These are phyloP conservation scores for Tetramorium bicarinatum DNA, from an alignment of 2,888 invertebrate species.

Conservation along the genomic window DNA sequence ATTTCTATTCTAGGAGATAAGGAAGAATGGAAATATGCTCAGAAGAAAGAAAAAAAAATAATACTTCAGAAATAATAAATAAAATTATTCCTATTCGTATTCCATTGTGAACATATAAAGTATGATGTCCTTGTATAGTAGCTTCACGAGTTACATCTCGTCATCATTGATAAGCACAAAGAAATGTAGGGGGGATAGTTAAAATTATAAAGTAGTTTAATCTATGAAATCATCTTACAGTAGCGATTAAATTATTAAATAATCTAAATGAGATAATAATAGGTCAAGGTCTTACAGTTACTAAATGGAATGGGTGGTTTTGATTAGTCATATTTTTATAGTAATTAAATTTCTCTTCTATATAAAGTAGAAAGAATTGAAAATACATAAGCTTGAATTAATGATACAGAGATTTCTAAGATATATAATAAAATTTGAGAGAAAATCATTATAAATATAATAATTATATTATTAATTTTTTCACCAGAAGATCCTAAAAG, in stretches of 20 bases:
- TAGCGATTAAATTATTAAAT: neutral
- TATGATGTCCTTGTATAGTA: constrained; percentile 84
- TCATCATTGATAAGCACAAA: constrained; percentile 87
- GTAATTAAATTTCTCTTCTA: too few relatives aligned
- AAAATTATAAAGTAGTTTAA: constrained; percentile 86
- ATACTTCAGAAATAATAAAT: constrained; percentile 78
- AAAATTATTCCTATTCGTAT: constrained; percentile 90
- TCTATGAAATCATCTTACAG: constrained; percentile 74
- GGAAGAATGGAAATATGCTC: constrained; percentile 78
- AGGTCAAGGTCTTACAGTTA: neutral
- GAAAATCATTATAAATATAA: constrained; percentile 81
- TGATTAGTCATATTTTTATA: too few relatives aligned
- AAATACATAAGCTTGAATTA: too few relatives aligned
- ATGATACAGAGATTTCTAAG: too few relatives aligned
- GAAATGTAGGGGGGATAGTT: constrained; percentile 83
- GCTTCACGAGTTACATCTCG: constrained; percentile 89
- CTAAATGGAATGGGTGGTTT: neutral
- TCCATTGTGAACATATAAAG: constrained; percentile 85
- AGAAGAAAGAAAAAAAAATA: too few relatives aligned
- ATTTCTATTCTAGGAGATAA: constrained; percentile 82
- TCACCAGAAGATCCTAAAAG: constrained; percentile 87
- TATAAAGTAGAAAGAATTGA: too few relatives aligned
- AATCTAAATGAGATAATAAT: neutral
- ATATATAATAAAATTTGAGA: too few relatives aligned
- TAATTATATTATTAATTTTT: constrained; percentile 78